Base-by-base conservation (phyloP, 37 sponge, comb jelly and placozoan species). In the Agelas oroides region DNA sequence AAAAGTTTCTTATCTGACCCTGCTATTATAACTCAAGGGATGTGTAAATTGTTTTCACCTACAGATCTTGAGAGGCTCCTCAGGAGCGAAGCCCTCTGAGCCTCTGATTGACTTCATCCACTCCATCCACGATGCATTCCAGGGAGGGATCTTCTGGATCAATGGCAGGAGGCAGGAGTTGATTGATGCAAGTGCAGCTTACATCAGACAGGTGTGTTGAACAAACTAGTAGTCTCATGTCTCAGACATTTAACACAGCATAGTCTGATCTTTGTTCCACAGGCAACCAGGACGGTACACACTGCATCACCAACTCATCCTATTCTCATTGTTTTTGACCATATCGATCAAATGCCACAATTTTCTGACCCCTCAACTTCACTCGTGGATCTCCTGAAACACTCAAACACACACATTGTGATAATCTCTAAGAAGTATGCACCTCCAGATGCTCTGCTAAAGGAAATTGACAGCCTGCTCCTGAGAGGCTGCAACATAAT, bases 21-120 rank as follows among this genome's bases (percentile, higher is more conserved):
- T 59, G 8, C 5, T 25, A 61, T 61, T n/a, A 61, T 11, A 25
- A 14, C 5, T 14, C 27, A 27, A 31, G 46, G 31, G n/a, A n/a
- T n/a, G n/a, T n/a, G n/a, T n/a, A n/a, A 2, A 25, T 27, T 5
- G 12, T 32, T 36, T 18, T 20, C 20, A 8, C 15, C 17, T 35
- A 3, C 71, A 90, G 91, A 33, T 90, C 1, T 38, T 92, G 46
- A 38, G 70, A 20, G 92, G 78, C 17, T 23, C 77, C 46, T 71
- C 74, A 35, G 70, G 55, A 23, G 2, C 60, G 30, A 79, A 88
- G 59, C 82, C 82, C 0, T 39, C 82, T 35, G 82, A 88, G 37
- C 23, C 64, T 52, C 75, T 76, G n/a, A 32, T 53, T 31, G 88
- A 88, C 60, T 88, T 88, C 46, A 59, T 88, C 20, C 56, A 40